phyloP scores from a whole-genome alignment of 2,797 vertebrate genomes.

The Pantherophis alleghaniensis region DNA sequence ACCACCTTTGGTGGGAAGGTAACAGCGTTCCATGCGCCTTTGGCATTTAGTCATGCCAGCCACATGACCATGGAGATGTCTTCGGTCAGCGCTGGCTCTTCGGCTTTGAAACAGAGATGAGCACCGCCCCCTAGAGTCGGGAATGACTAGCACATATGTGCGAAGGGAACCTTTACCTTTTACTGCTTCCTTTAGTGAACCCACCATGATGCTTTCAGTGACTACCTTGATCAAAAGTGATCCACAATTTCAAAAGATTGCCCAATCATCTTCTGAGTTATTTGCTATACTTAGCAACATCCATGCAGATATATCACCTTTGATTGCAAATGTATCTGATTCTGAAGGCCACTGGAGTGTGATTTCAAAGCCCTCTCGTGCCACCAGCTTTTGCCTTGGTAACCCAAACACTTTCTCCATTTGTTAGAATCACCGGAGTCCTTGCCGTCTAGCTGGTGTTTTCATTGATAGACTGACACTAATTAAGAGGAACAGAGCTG shows the following conservation, averaged over 20 bases:
- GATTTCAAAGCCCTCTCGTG: constrained; percentile 14
- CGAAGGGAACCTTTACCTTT: too few species aligned
- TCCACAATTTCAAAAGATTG: background rate
- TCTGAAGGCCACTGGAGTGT: background rate
- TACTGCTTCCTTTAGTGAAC: background rate
- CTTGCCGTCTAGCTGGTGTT: constrained; percentile 44
- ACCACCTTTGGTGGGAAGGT: too few species aligned
- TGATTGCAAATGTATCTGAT: background rate
- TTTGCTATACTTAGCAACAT: background rate
- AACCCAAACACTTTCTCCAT: constrained; percentile 33
- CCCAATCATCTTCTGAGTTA: background rate
- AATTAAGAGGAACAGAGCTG: constrained; percentile 64
- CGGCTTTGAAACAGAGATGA: too few species aligned
- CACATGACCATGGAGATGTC: too few species aligned
- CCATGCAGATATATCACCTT: background rate
- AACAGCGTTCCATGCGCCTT: too few species aligned
- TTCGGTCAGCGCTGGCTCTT: too few species aligned
- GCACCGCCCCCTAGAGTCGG: too few species aligned
- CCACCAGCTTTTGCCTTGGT: constrained; percentile 22
- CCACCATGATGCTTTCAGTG: background rate
- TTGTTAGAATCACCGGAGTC: constrained; percentile 50
- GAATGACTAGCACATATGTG: too few species aligned
- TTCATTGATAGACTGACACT: constrained; percentile 62
- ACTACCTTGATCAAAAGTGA: background rate
- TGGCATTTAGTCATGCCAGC: too few species aligned